Evolutionary conservation across 2,888 invertebrate genomes (phyloP).

Genomic region (Standfussiana lucernea): DNA sequence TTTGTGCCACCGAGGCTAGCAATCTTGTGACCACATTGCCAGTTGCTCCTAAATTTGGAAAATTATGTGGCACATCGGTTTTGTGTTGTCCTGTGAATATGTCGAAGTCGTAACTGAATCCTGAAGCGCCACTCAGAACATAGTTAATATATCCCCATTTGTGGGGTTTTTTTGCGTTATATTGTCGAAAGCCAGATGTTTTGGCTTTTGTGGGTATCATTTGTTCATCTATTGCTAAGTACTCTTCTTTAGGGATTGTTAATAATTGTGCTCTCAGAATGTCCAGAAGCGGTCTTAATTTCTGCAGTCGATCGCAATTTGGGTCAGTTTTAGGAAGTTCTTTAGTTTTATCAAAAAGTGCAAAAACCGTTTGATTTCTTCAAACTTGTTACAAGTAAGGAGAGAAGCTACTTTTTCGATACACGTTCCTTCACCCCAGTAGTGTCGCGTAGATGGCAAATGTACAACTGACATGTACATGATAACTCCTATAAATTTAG

Average conservation of each 20-base stretch:
- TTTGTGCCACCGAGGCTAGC: not conserved
- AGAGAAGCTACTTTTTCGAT: conserved; percentile 53
- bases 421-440: conserved; percentile 60
- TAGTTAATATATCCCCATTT: conserved; percentile 30
- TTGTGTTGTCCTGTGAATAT: conserved; percentile 19
- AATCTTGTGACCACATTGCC: not conserved
- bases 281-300: conserved; percentile 45
- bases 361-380: conserved; percentile 59
- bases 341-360: conserved; percentile 54
- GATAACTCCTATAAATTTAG: conserved; percentile 58
- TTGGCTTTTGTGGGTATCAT: conserved; percentile 32
- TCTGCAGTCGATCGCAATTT: conserved; percentile 46
- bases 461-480: conserved; percentile 65
- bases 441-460: conserved; percentile 59
- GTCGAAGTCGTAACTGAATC: conserved; percentile 26
- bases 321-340: conserved; percentile 45
- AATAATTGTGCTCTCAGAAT: conserved; percentile 38
- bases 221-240: conserved; percentile 23
- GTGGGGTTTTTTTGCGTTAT: conserved; percentile 12
- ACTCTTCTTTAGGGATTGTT: conserved; percentile 48
- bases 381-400: conserved; percentile 62
- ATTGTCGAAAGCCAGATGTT: conserved; percentile 19
- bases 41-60: not conserved
- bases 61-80: not conserved
- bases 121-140: not conserved